These are phyloP conservation scores for Taphrorychus bicolor DNA, from an alignment of 2,888 invertebrate species.

Conservation along the genomic window DNA sequence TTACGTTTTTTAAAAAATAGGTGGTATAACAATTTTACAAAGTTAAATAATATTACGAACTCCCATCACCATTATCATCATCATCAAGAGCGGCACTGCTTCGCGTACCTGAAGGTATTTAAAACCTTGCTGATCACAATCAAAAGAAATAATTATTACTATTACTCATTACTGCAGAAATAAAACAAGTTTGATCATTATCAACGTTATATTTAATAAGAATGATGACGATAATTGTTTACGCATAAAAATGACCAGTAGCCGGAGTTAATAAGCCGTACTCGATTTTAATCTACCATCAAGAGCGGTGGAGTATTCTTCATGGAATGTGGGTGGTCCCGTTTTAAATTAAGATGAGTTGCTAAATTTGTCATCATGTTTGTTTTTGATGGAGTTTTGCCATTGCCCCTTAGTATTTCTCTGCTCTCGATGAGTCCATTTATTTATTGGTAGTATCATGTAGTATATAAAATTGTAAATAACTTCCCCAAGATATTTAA, in stretches of 20 bases:
- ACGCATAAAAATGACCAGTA: slow-evolving; percentile 16
- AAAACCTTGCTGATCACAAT: too few species aligned
- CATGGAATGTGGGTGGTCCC: slow-evolving; percentile 34
- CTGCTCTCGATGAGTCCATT: too few species aligned
- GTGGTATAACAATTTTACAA: background rate
- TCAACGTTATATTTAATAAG: background rate
- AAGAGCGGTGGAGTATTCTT: slow-evolving; percentile 13
- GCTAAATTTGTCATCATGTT: slow-evolving; percentile 33
- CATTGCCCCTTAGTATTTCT: background rate
- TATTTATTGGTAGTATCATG: too few species aligned
- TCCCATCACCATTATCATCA: too few species aligned
- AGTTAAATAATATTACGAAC: too few species aligned
- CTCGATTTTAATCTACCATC: slow-evolving; percentile 20
- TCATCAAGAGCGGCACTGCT: too few species aligned
- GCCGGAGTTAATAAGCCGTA: slow-evolving; percentile 12
- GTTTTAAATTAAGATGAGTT: slow-evolving; percentile 36
- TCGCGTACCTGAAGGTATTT: too few species aligned
- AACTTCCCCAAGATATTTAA: too few species aligned
- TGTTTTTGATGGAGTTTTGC: slow-evolving; percentile 18
- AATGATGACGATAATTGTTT: slow-evolving; percentile 2
- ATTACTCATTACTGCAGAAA: too few species aligned
- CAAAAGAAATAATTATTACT: too few species aligned
- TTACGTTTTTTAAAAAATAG: background rate
- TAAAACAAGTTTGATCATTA: background rate
- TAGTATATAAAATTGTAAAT: too few species aligned